These are phyloP conservation scores for Tigriopus japonicus DNA, from an alignment of 1,140 invertebrate species.

Conservation along the genomic window DNA sequence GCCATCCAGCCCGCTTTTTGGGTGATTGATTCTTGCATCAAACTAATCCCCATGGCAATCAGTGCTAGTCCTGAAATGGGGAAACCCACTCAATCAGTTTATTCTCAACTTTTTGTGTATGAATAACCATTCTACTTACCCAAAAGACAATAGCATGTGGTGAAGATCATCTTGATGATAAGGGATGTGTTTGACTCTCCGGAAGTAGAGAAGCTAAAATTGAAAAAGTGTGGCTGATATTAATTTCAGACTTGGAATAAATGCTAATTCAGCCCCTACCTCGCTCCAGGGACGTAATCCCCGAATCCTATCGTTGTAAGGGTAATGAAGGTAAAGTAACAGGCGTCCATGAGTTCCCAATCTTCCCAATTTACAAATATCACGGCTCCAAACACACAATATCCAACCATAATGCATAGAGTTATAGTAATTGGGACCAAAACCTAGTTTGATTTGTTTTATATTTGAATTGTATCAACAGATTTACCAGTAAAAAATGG, in stretches of 20 bases:
- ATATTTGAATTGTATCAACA: too few species aligned
- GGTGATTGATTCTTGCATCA: constrained; percentile 30
- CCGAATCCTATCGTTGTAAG: constrained; percentile 27
- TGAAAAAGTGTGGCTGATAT: not conserved
- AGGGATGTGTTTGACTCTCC: not conserved
- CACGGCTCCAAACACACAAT: constrained; percentile 29
- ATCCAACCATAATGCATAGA: constrained; percentile 20
- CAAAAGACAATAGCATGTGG: not conserved
- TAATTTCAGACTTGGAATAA: not conserved
- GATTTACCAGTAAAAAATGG: too few species aligned
- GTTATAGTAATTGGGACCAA: constrained; percentile 5
- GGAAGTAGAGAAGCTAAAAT: not conserved
- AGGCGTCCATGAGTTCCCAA: constrained; percentile 32
- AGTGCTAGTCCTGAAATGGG: constrained; percentile 31
- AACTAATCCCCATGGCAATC: constrained; percentile 37
- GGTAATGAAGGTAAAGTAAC: constrained; percentile 37
- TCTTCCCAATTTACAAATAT: constrained; percentile 31
- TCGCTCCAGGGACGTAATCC: constrained; percentile 16
- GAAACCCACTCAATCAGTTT: not conserved
- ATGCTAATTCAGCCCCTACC: not conserved
- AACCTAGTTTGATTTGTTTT: not conserved
- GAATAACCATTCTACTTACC: not conserved
- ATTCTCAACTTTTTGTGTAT: not conserved
- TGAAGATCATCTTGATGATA: not conserved
- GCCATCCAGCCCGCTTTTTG: constrained; percentile 20